Conservation (phyloP, 2,113 vertebrate genomes). For the Alosa alosa region DNA sequence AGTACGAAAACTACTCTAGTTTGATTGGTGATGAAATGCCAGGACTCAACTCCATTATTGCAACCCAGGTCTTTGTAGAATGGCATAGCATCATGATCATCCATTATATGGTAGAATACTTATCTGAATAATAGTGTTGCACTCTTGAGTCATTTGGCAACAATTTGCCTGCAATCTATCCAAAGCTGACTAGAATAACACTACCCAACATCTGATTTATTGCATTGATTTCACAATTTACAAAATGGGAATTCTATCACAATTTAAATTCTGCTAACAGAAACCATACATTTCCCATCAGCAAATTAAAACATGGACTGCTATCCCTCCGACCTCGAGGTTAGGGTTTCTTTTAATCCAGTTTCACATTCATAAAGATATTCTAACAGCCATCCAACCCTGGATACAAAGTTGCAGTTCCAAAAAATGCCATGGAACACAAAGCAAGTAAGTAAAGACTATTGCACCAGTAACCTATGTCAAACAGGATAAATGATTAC, state of each 20-base stretch:
- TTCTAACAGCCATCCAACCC: background rate
- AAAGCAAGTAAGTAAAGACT: background rate
- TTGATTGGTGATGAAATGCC: background rate
- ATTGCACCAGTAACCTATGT: constrained; percentile 54
- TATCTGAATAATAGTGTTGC: background rate
- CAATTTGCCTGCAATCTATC: background rate
- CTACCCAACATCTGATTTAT: background rate
- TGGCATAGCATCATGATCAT: background rate
- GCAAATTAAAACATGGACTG: constrained; percentile 16
- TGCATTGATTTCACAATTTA: background rate
- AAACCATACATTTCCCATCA: background rate
- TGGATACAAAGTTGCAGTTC: background rate
- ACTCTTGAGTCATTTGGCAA: background rate
- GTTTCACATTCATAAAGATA: constrained; percentile 72
- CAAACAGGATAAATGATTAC: constrained; percentile 64
- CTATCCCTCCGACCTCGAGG: constrained; percentile 42
- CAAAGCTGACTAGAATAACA: background rate
- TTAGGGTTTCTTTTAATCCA: constrained; percentile 58
- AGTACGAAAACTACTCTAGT: background rate
- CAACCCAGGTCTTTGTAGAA: background rate
- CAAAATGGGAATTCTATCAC: background rate
- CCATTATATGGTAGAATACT: background rate
- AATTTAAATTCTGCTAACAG: background rate
- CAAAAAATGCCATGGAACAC: background rate
- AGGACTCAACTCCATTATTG: background rate